A percentile compares a stretch with the other conserved stretches of the same genome.
Conservation (phyloP, 2,113 vertebrate species). For the Tachysurus vachellii region DNA sequence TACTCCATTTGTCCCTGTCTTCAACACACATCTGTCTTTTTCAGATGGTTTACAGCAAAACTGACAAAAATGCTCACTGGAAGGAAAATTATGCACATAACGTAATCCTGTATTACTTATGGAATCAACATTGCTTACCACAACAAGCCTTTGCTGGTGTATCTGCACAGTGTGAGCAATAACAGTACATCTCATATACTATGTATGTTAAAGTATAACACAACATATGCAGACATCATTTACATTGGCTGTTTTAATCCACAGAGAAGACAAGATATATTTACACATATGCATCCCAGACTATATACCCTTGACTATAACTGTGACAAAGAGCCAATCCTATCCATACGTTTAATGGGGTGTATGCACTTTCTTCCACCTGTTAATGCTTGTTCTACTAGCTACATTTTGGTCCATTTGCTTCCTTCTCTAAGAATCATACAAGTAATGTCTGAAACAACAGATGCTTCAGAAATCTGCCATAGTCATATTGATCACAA, state of each 20-base stretch:
- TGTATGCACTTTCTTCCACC: neutral
- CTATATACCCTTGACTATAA: neutral
- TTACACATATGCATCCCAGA: neutral
- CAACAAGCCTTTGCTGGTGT: neutral
- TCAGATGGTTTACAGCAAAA: neutral
- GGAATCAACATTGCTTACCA: neutral
- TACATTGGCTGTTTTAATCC: neutral
- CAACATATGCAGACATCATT: no score
- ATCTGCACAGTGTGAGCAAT: neutral
- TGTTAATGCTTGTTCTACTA: neutral
- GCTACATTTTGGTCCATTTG: neutral
- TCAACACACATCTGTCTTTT: constrained; percentile 41
- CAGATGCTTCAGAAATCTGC: neutral
- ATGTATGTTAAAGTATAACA: neutral
- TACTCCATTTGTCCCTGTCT: constrained; percentile 43
- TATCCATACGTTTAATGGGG: neutral
- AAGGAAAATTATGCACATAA: neutral
- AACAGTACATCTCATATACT: neutral
- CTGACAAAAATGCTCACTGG: neutral
- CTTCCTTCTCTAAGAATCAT: neutral
- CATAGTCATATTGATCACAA: constrained; percentile 33
- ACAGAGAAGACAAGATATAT: neutral
- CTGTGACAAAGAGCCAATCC: neutral
- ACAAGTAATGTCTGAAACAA: neutral
- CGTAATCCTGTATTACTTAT: neutral